A percentile compares a stretch with the other conserved stretches of the same genome.
Conservation (phyloP, 2,888 invertebrate genomes). For the Xanthia icteritia region DNA sequence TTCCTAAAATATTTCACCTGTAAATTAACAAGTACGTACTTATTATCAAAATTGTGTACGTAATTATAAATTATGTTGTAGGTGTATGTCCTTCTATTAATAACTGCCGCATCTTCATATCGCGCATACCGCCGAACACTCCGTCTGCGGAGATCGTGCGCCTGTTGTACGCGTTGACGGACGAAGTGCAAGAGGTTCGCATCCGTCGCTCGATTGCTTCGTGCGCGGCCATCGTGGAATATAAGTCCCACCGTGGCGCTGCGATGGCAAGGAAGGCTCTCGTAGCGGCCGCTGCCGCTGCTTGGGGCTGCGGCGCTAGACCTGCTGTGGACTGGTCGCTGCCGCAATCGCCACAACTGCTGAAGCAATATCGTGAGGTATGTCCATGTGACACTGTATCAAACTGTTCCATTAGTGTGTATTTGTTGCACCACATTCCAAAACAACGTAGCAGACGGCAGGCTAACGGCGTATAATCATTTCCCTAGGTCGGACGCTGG, state of each 20-base stretch:
- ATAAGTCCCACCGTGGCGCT: slow-evolving; percentile 92
- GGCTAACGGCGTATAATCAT: not conserved
- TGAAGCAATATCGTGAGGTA: slow-evolving; percentile 87
- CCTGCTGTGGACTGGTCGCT: slow-evolving; percentile 88
- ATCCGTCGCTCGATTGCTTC: slow-evolving; percentile 84
- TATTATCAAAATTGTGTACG: not conserved
- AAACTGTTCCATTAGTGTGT: not conserved
- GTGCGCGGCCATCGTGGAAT: slow-evolving; percentile 93
- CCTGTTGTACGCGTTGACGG: slow-evolving; percentile 89
- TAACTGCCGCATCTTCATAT: slow-evolving; percentile 94
- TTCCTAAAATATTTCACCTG: not conserved
- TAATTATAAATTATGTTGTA: slow-evolving; percentile 53
- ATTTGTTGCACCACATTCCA: not conserved
- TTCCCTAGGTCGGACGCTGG: slow-evolving; percentile 80
- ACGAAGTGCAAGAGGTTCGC: slow-evolving; percentile 87
- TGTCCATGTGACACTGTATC: not conserved
- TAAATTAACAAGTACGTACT: not conserved
- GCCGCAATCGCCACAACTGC: slow-evolving; percentile 86
- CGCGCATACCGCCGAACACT: slow-evolving; percentile 90
- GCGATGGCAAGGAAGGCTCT: slow-evolving; percentile 88
- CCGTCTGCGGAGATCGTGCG: slow-evolving; percentile 91
- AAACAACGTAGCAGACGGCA: not conserved
- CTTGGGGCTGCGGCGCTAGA: slow-evolving; percentile 86
- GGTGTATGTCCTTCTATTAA: slow-evolving; percentile 94
- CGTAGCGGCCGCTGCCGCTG: slow-evolving; percentile 89